phyloP scores from a whole-genome alignment of 2,113 vertebrate genomes.

The Eptesicus fuscus region DNA sequence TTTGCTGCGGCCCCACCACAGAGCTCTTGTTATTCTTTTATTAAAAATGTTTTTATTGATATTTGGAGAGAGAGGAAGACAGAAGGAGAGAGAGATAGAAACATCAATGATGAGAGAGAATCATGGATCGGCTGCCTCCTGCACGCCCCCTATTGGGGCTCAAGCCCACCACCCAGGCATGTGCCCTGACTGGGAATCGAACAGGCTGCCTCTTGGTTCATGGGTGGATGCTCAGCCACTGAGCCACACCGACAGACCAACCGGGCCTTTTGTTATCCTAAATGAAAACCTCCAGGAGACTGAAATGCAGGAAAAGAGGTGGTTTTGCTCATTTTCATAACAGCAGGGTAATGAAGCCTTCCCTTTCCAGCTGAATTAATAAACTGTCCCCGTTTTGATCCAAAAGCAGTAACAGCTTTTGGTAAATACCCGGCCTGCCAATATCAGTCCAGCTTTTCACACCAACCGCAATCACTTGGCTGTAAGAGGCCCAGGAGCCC shows the following conservation, averaged over 20 bases:
- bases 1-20: no score
- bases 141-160: no score
- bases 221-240: no score
- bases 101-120: no score
- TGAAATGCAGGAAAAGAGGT: constrained; percentile 24
- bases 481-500: neutral
- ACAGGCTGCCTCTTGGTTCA: no score
- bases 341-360: constrained; percentile 25
- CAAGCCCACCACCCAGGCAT: no score
- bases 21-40: no score
- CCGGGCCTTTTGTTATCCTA: neutral
- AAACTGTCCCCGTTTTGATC: constrained; percentile 21
- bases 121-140: no score
- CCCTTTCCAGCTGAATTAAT: constrained; percentile 40
- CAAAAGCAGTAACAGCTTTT: constrained; percentile 37
- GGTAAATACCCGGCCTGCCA: constrained; percentile 1
- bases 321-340: constrained; percentile 5
- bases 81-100: no score
- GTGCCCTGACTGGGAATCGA: no score
- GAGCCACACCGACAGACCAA: no score
- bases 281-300: neutral
- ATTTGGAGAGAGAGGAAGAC: no score
- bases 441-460: constrained; percentile 31
- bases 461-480: constrained; percentile 30
- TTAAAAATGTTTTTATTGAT: neutral